Percentiles rank a stretch among this genome's conserved stretches.
phyloP scores from a whole-genome alignment of 1,140 invertebrate genomes.

The Leptinotarsa lineolata region DNA sequence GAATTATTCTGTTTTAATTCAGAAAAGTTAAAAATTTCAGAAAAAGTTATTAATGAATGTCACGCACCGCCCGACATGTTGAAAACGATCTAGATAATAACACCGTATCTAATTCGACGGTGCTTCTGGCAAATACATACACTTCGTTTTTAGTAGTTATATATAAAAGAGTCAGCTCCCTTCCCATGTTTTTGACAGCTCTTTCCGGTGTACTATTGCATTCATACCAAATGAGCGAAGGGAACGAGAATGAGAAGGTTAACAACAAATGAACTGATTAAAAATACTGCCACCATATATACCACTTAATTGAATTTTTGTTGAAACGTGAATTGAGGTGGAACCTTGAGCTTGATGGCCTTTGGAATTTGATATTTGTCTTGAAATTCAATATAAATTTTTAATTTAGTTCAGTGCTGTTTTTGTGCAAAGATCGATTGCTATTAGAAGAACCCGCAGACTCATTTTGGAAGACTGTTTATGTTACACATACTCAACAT shows the following conservation, averaged over 20 bases:
- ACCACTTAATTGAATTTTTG: too few relatives aligned
- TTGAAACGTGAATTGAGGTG: too few relatives aligned
- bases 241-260: neutral
- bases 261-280: neutral
- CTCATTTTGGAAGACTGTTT: too few relatives aligned
- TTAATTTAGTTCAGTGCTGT: too few relatives aligned
- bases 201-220: slow-evolving; percentile 13
- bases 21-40: slow-evolving; percentile 24
- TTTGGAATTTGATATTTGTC: too few relatives aligned
- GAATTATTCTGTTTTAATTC: slow-evolving; percentile 26
- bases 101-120: slow-evolving; percentile 13
- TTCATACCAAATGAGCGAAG: neutral
- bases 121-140: neutral
- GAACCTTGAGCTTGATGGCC: too few relatives aligned
- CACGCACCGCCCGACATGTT: slow-evolving; percentile 12
- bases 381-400: too few relatives aligned
- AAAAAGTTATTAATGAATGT: slow-evolving; percentile 28
- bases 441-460: too few relatives aligned
- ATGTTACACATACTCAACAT: too few relatives aligned
- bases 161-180: slow-evolving; percentile 11
- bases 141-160: slow-evolving; percentile 2
- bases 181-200: slow-evolving; percentile 7
- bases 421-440: too few relatives aligned
- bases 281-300: too few relatives aligned
- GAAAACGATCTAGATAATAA: slow-evolving; percentile 27